Conservation (phyloP, 2,888 invertebrate genomes). For the Scotopteryx bipunctaria region DNA sequence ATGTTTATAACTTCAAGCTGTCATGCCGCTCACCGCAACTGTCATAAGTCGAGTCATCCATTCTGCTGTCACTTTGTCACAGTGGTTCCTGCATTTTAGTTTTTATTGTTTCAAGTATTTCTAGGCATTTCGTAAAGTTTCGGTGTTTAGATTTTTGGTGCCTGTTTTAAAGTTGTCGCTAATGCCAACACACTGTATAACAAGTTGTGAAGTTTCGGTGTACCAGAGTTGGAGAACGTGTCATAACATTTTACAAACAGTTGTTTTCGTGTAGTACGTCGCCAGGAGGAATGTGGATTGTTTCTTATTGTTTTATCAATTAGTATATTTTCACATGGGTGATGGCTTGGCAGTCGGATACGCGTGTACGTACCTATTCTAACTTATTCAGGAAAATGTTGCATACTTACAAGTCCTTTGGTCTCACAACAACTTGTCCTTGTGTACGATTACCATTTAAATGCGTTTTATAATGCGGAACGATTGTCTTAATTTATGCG, state of each 20-base stretch:
- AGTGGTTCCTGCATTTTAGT: constrained; percentile 73
- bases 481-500: constrained; percentile 50
- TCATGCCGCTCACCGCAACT: constrained; percentile 13
- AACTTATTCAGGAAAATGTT: constrained; percentile 25
- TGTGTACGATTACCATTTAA: constrained; percentile 69
- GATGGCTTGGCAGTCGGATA: constrained; percentile 83
- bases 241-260: constrained; percentile 71
- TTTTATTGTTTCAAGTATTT: constrained; percentile 76
- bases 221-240: constrained; percentile 72
- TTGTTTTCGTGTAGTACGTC: constrained; percentile 71
- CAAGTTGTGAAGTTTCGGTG: constrained; percentile 52
- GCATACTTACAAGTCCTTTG: constrained; percentile 1
- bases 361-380: constrained; percentile 69
- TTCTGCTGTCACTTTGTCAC: constrained; percentile 54
- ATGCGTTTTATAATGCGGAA: constrained; percentile 58
- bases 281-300: constrained; percentile 73
- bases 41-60: constrained; percentile 31
- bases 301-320: constrained; percentile 68
- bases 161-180: constrained; percentile 53
- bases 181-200: constrained; percentile 59
- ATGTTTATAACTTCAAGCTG: neutral
- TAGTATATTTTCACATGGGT: constrained; percentile 80
- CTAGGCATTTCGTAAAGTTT: constrained; percentile 61
- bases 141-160: constrained; percentile 65
- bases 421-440: constrained; percentile 51